Base-by-base conservation (phyloP, 2,888 invertebrate genomes). In the Amphipyra berbera region DNA sequence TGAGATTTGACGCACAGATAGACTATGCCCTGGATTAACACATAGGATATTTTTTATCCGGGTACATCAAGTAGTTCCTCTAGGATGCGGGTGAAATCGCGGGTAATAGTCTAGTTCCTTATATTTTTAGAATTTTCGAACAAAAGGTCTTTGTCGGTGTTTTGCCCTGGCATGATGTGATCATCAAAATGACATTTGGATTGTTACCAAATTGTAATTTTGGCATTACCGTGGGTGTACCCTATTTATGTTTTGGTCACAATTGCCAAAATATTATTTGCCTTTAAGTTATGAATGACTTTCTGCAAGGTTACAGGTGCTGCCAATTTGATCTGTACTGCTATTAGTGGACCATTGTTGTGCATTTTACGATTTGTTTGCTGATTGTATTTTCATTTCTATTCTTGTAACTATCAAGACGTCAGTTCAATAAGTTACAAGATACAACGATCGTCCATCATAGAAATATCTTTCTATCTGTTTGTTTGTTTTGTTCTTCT, bases 161-260 rank as follows among this genome's bases (percentile, higher is more conserved):
- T 69, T 68, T 67, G 50, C 60, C 44, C 63, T 73, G 69, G 61
- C 65, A 71, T 76, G 62, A 73, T 70, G 66, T 68, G 56, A 68
- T 67, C 70, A 77, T 82, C 81, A 78, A 79, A 82, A 83, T 86
- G 83, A 83, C 84, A 87, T 86, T 91, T 91, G 90, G 91, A 91
- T 85, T 83, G 81, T 76, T 76, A 82, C 89, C 90, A 90, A 89
- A 78, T 74, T 33, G 72, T 79, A 81, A 80, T 81, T 84, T 84
- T 78, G 83, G 78, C 89, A 85, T 88, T 87, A 81, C 68, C 49
- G 79, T 78, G 79, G 72, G 76, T 73, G 75, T 70, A 65, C 64
- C 62, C 64, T 79, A 80, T 83, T 82, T 81, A 70, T 74, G 64
- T 73, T 76, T 75, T 79, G 70, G 68, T 61, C 68, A 56, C 78